Base-by-base conservation (phyloP, 2,888 invertebrate genomes). In the Acrobasis suavella region DNA sequence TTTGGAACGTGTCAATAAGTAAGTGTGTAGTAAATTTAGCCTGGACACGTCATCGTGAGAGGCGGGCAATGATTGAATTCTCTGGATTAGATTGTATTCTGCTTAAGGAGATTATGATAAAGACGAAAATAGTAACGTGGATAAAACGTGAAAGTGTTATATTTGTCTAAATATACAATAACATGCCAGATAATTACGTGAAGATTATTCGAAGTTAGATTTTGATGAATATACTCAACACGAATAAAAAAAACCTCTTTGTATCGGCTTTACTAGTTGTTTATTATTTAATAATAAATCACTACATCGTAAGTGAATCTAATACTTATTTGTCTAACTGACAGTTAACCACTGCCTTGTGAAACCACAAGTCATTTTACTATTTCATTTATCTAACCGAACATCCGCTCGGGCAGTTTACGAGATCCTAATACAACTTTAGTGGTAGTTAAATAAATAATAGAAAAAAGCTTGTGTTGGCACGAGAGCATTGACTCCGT, bases 1-100 rank as follows among this genome's bases (percentile, higher is more conserved):
- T 91, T 91, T 87, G 90, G 91, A 90, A 85, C 91, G 87, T 90
- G 91, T 91, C 92, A 91, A 92, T 91, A 92, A 90, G 86, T 91
- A 89, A 91, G 91, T 90, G 89, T 87, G 85, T 82, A 82, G 87
- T 91, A 91, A 88, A 88, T 89, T 87, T 91, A 91, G 91, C 78
- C 74, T 70, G 82, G 86, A 86, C 87, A 87, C 89, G 89, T 91
- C 91, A 91, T 83, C 78, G 73, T 71, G 76, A 81, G 32, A 80
- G 77, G 82, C 77, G 76, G 75, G 76, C 77, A 86, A 84, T 87
- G 81, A 88, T 88, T 87, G 86, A 82, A 88, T 87, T 83, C 78
- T 64, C 69, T 69, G 71, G 76, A 78, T 76, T 67, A 72, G 72
- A 68, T 70, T 72, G 71, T 70, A 70, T 74, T 69, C 67, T 63